Evolutionary conservation across 2,797 vertebrate species (phyloP).

Genomic region (Gorsachius magnificus): DNA sequence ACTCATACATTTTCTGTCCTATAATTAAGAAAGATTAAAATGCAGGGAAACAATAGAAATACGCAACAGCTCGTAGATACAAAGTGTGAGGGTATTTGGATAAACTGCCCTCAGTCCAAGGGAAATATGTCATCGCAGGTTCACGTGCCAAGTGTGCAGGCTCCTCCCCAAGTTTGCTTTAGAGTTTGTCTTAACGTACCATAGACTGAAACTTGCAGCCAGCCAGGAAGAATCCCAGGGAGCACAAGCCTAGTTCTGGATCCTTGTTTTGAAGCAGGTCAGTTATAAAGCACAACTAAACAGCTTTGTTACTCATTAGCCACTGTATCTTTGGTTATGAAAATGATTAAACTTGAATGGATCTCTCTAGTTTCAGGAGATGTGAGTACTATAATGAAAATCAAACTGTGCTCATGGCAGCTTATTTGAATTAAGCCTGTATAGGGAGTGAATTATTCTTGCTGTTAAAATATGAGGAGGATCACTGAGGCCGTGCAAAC

Average conservation of each 20-base stretch:
- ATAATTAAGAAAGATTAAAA: slow-evolving; percentile 22
- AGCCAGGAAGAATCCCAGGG: neutral
- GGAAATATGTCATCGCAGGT: slow-evolving; percentile 51
- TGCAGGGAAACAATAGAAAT: slow-evolving; percentile 9
- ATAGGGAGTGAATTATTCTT: neutral
- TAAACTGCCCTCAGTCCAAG: slow-evolving; percentile 24
- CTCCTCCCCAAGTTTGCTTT: slow-evolving; percentile 52
- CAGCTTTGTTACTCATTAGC: neutral
- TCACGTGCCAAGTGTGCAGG: slow-evolving; percentile 39
- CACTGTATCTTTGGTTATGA: neutral
- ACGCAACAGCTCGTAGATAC: neutral
- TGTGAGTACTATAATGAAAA: neutral
- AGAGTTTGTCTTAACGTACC: slow-evolving; percentile 23
- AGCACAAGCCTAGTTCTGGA: neutral
- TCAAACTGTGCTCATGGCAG: neutral
- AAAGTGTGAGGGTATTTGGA: neutral
- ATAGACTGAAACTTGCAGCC: neutral
- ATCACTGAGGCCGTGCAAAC: neutral
- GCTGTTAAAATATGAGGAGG: neutral
- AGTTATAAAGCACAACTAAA: neutral
- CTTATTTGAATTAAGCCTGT: neutral
- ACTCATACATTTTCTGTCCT: neutral
- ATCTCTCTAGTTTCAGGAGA: neutral
- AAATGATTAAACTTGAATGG: neutral
- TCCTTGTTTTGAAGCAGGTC: slow-evolving; percentile 7